Conservation (phyloP, 2,888 invertebrate species). For the Phalangium opilio region DNA sequence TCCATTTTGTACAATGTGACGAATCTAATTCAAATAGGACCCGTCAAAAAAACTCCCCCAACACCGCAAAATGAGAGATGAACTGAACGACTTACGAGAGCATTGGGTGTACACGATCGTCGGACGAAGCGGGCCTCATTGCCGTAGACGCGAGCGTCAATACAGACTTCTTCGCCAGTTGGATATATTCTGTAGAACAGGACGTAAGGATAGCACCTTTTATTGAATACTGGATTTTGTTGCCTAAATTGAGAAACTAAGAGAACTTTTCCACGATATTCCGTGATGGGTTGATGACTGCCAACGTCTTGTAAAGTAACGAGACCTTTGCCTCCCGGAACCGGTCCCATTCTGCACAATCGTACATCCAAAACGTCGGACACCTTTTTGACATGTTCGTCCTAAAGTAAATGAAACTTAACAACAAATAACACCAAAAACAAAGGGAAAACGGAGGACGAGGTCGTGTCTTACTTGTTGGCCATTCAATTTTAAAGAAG, state of each 20-base stretch:
- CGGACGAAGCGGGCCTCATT: slow-evolving; percentile 82
- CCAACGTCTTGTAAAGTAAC: slow-evolving; percentile 28
- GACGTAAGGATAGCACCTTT: slow-evolving; percentile 28
- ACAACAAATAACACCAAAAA: too few species aligned
- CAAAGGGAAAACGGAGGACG: too few species aligned
- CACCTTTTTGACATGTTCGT: slow-evolving; percentile 46
- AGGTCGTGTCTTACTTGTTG: too few species aligned
- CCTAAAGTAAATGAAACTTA: slow-evolving; percentile 34
- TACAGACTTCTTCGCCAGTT: slow-evolving; percentile 51
- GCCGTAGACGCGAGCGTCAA: slow-evolving; percentile 83
- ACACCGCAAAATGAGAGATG: too few species aligned
- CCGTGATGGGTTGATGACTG: slow-evolving; percentile 38
- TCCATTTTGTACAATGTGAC: slow-evolving; percentile 78
- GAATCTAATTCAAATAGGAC: slow-evolving; percentile 41
- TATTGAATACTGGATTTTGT: slow-evolving; percentile 26
- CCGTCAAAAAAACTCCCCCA: too few species aligned
- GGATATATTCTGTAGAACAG: slow-evolving; percentile 35
- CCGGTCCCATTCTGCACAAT: slow-evolving; percentile 28
- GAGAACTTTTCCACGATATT: slow-evolving; percentile 84
- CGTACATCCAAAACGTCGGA: slow-evolving; percentile 26
- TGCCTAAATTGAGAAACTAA: slow-evolving; percentile 52
- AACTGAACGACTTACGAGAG: slow-evolving; percentile 51
- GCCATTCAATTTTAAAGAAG: too few species aligned
- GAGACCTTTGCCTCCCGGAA: slow-evolving; percentile 23
- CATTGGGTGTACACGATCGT: slow-evolving; percentile 82